Evolutionary conservation across 53 echinoderm and acorn worm species (phyloP), one percentile per base, ranked within the genome.

Genomic region (Arbacia lixula): DNA sequence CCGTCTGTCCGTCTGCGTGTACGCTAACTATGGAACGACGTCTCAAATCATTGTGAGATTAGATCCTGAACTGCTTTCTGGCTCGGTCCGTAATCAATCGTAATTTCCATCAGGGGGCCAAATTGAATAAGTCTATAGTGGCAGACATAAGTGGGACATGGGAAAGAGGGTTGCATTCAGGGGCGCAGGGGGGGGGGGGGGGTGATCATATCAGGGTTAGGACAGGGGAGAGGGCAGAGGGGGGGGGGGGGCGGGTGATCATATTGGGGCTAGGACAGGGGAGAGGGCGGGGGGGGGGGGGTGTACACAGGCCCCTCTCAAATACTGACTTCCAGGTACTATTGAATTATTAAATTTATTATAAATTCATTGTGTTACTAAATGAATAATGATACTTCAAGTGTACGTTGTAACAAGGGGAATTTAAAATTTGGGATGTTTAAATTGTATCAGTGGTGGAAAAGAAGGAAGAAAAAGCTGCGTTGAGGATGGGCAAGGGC

Each of bases 41-140:
- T 68, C 69, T 68, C 69, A 68, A 73, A 73, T 73, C 74, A 74
- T 74, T 34, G 22, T 14, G 20, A 74, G 74, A 74, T 53, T 53
- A 74, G 30, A 74, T 74, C 74, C 49, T 74, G 74, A 74, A 74
- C 49, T 51, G 74, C 74, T 53, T 52, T 74, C 53, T 46, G n/a
- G 74, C 74, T 74, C 53, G 53, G n/a, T 46, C 74, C 2, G 50
- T 74, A 74, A 74, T 74, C 74, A 74, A 74, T 50, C 74, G 31
- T 74, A 74, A 74, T 74, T 29, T 74, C 74, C 74, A 74, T 74
- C 74, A 74, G 20, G 19, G 54, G 36, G 43, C 40, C 33, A 74
- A 74, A 74, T 74, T 74, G 74, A 74, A 74, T 74, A 74, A 74
- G 74, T 31, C 35, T 34, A 33, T 74, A 35, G 51, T 74, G 51